Base-by-base conservation (phyloP, 2,113 vertebrate species). In the Ceuthmochares aereus region DNA sequence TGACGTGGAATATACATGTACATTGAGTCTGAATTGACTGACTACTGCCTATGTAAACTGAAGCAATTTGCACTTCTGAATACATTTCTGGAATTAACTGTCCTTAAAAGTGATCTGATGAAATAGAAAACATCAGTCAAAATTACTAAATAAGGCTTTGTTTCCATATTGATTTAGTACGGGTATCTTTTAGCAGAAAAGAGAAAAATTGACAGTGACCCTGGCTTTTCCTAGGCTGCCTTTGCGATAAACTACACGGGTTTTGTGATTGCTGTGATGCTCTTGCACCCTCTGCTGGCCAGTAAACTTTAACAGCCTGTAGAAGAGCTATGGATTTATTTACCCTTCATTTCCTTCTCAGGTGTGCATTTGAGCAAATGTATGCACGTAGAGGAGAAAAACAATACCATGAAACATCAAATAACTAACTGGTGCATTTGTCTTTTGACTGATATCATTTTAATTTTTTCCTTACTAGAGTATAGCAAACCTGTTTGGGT, bases 271-370 rank as follows among this genome's bases (percentile, higher is more conserved):
- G 55, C 52, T 34, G 4, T 37, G 68, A 27, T 77, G 30, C 83
- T 86, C 42, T 59, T 84, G 90, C 94, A 63, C 93, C 93, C 95
- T 95, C 97, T 93, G 47, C 90, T 91, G 95, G 82, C 72, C 45
- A 19, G 27, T 27, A 10, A 76, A n/a, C 69, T 45, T 15, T 30
- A 34, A 23, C 25, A 47, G 40, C n/a, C 27, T 69, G 25, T 7
- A 27, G 23, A 23, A 66, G 59, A 56, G 40, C 3, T 8, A 30
- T 56, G 72, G 34, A 63, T 63, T 69, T 68, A 36, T 52, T 43
- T 66, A 25, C 10, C 37, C 87, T 34, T 29, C n/a, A n/a, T 59
- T 25, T 32, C 36, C 45, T 69, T 88, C 54, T 79, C 27, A 36
- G n/a, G 25, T 63, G 40, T 10, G 7, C 20, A 60, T 68, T 34